phyloP scores from a whole-genome alignment of 2,797 vertebrate genomes.

The Natrix natrix region DNA sequence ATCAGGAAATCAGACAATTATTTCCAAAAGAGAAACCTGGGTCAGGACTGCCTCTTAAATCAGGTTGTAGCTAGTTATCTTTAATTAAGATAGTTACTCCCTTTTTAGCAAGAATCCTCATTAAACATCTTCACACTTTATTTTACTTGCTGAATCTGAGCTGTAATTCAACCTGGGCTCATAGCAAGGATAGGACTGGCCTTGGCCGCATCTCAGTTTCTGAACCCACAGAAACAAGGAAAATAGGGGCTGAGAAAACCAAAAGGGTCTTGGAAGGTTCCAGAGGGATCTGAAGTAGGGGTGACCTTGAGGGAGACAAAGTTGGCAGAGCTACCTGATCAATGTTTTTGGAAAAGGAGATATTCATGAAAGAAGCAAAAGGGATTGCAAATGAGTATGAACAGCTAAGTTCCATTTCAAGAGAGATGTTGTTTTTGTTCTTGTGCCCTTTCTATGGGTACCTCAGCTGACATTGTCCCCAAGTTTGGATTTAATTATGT shows the following conservation, averaged over 20 bases:
- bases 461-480: neutral
- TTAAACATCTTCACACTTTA: neutral
- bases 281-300: neutral
- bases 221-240: neutral
- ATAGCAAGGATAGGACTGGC: neutral
- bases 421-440: neutral
- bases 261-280: neutral
- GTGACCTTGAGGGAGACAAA: neutral
- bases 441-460: neutral
- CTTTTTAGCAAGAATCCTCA: neutral
- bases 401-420: neutral
- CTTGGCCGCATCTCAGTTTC: neutral
- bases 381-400: neutral
- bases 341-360: neutral
- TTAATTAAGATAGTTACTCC: neutral
- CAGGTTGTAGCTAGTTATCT: neutral
- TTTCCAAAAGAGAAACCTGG: neutral
- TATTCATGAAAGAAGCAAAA: neutral
- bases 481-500: neutral
- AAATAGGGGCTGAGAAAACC: neutral
- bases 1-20: neutral
- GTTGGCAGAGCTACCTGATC: neutral
- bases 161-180: neutral
- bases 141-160: neutral
- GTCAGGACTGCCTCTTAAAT: neutral